A percentile compares a stretch with the other conserved stretches of the same genome.
phyloP scores from a whole-genome alignment of 2,797 vertebrate genomes.

The Melanotaenia nigrans region DNA sequence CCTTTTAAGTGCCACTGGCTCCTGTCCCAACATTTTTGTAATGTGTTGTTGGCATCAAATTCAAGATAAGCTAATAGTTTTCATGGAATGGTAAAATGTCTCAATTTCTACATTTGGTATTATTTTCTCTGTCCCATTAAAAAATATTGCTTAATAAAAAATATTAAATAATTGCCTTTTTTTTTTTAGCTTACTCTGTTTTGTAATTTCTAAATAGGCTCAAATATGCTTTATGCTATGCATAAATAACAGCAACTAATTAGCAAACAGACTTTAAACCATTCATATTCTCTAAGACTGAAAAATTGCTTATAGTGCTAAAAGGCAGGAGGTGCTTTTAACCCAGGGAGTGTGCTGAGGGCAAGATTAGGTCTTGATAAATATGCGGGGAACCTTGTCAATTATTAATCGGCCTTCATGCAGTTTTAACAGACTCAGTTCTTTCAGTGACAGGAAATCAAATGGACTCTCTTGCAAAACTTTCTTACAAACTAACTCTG shows the following conservation, averaged over 20 bases:
- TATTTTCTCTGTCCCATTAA: too few relatives aligned
- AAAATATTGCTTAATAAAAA: too few relatives aligned
- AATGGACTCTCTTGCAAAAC: conserved; percentile 19
- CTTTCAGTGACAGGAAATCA: conserved; percentile 48
- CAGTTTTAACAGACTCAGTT: conserved; percentile 44
- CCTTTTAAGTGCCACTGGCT: too few relatives aligned
- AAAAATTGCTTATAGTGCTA: conserved; percentile 40
- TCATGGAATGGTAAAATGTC: too few relatives aligned
- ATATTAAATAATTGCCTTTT: too few relatives aligned
- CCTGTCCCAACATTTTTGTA: too few relatives aligned
- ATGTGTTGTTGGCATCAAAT: too few relatives aligned
- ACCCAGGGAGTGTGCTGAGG: conserved; percentile 18
- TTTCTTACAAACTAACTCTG: conserved; percentile 5
- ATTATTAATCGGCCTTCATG: conserved; percentile 62
- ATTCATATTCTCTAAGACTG: conserved; percentile 9
- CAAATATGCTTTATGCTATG: not conserved
- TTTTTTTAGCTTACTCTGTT: not conserved
- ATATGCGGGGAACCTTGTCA: conserved; percentile 58
- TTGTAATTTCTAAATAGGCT: not conserved
- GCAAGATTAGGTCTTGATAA: conserved; percentile 57
- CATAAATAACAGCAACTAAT: conserved; percentile 23
- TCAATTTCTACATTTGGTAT: too few relatives aligned
- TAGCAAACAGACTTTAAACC: conserved; percentile 23
- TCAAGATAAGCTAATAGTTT: too few relatives aligned
- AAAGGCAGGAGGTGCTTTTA: conserved; percentile 37